Base-by-base conservation (phyloP, 1,140 invertebrate species). In the Diachasmimorpha longicaudata region DNA sequence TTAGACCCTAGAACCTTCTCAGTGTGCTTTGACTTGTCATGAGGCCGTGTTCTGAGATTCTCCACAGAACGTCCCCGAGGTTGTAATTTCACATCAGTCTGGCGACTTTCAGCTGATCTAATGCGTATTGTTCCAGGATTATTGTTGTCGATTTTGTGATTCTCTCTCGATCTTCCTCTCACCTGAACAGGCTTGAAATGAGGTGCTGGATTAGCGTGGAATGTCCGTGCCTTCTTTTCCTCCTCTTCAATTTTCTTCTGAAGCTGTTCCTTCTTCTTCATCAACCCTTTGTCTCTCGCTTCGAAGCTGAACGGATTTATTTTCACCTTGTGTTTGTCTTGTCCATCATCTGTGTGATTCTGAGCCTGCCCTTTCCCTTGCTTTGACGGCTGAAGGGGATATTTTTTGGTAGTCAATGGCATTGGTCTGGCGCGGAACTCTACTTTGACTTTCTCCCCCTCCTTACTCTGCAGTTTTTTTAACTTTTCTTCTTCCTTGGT, bases 241-340 rank as follows among this genome's bases (percentile, higher is more conserved):
- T 89, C 84, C 48, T 88, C 83, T 4, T 87, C 80, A 0, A 88
- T 85, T 79, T 90, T 88, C 44, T 91, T 88, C 0, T 90, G 83
- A 69, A 90, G 86, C 74, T 91, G 85, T 77, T 92, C 89, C 78
- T 90, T 91, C 63, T 87, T 89, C 11, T 87, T 85, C 0, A 85
- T 71, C 21, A 84, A 68, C 46, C 82, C 69, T 76, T 89, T 90
- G 70, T 91, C 85, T 0, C 90, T 83, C 11, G 88, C 74, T 55
- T 92, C 91, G 78, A 93, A 92, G 46, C 89, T 90, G 70, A 92
- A 92, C 10, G 91, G 89, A 25, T 19, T 19, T 21, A 58, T 11
- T 72, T 23, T 23, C 9, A 23, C 37, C 11, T 25, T 63, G 19
- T 31, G 55, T n/a, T 68, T 39, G 19, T 37, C 36, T 14, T 37